These are phyloP conservation scores for Brachyhypopomus occidentalis DNA, from an alignment of 2,113 vertebrate genomes.

Conservation along the genomic window DNA sequence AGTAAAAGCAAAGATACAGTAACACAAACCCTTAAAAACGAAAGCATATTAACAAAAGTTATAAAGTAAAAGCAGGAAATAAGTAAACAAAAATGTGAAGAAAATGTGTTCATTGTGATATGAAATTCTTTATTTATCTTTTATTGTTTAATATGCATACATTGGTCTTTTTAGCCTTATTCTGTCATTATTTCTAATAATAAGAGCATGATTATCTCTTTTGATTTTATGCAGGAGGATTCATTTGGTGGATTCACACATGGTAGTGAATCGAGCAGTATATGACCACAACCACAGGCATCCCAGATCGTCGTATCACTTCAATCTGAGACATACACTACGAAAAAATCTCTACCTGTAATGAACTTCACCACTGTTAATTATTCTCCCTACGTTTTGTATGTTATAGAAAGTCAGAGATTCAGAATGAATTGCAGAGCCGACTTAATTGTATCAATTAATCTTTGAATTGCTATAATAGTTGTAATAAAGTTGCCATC, in stretches of 20 bases:
- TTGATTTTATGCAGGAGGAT: constrained; percentile 69
- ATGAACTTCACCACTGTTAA: constrained; percentile 29
- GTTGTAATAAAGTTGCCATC: neutral
- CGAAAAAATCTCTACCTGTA: constrained; percentile 82
- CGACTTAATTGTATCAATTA: constrained; percentile 39
- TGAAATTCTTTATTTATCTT: too few relatives aligned
- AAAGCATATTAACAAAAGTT: too few relatives aligned
- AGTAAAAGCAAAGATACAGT: too few relatives aligned
- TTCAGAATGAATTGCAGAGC: neutral
- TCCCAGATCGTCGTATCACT: constrained; percentile 64
- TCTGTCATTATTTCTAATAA: neutral
- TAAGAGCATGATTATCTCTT: neutral
- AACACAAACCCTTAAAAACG: too few relatives aligned
- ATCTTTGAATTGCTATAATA: neutral
- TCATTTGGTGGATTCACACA: constrained; percentile 80
- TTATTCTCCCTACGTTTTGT: too few relatives aligned
- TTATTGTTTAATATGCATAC: too few relatives aligned
- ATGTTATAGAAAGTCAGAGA: neutral
- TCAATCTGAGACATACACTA: constrained; percentile 84
- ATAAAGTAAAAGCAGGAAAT: too few relatives aligned
- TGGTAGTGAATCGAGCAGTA: constrained; percentile 77
- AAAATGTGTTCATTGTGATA: too few relatives aligned
- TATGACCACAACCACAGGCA: constrained; percentile 77
- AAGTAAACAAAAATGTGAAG: too few relatives aligned
- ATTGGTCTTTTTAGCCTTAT: neutral